These are phyloP conservation scores for Tetramorium alpestre DNA, from an alignment of 1,140 invertebrate genomes.

Conservation along the genomic window DNA sequence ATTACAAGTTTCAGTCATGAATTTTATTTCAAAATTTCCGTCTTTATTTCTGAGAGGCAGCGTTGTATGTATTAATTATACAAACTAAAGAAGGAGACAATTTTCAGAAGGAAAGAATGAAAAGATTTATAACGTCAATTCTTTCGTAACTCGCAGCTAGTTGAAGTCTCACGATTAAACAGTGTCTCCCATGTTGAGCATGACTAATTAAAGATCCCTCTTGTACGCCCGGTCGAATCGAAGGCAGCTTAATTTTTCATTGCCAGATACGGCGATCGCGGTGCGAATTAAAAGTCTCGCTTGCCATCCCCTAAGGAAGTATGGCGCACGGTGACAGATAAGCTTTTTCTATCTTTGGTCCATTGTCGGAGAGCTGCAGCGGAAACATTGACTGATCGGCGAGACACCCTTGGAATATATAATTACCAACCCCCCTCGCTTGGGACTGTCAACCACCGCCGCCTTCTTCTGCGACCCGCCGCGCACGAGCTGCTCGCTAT, in stretches of 20 bases:
- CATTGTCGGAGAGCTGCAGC: slow-evolving; percentile 83
- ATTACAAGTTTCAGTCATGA: too few species aligned
- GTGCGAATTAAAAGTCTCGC: slow-evolving; percentile 82
- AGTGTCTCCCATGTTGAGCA: not conserved
- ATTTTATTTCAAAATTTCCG: not conserved
- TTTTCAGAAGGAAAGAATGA: not conserved
- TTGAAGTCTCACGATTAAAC: slow-evolving; percentile 15
- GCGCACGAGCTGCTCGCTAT: slow-evolving; percentile 72
- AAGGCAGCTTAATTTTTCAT: slow-evolving; percentile 82
- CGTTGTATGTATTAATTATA: not conserved
- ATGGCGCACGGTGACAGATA: slow-evolving; percentile 82
- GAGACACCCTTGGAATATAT: slow-evolving; percentile 85
- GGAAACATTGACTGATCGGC: slow-evolving; percentile 86
- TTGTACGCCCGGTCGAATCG: slow-evolving; percentile 19
- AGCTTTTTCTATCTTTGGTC: slow-evolving; percentile 84
- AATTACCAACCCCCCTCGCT: slow-evolving; percentile 79
- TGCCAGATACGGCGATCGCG: slow-evolving; percentile 75
- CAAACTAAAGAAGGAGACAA: not conserved
- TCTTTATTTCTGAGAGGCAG: not conserved
- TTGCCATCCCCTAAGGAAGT: slow-evolving; percentile 78
- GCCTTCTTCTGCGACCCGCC: slow-evolving; percentile 51
- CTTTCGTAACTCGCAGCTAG: not conserved
- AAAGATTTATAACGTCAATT: not conserved
- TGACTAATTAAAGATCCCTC: slow-evolving; percentile 50
- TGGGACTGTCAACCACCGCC: slow-evolving; percentile 54